These are phyloP conservation scores for Lutraria rhynchaena DNA, from an alignment of 1,140 invertebrate genomes.

Conservation along the genomic window DNA sequence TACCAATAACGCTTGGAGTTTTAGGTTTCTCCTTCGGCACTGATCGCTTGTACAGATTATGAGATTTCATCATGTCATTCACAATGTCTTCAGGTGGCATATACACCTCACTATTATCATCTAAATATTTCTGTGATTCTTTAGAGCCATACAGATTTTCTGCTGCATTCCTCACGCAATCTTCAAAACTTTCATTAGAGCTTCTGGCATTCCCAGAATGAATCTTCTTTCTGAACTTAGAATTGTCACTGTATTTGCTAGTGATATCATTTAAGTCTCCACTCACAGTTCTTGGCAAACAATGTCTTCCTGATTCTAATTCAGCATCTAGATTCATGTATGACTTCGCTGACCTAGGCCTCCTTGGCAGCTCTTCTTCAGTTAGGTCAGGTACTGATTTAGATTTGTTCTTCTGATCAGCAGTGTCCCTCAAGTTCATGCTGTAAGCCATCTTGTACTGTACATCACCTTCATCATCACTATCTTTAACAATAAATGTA, in stretches of 20 bases:
- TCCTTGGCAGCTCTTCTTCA: conserved; percentile 43
- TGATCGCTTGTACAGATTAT: conserved; percentile 60
- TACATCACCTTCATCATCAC: conserved; percentile 66
- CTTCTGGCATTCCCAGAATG: neutral
- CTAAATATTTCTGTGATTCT: no score
- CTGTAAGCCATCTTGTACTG: neutral
- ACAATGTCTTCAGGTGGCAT: conserved; percentile 69
- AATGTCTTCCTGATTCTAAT: conserved; percentile 8
- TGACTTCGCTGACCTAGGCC: conserved; percentile 71
- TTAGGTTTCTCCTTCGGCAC: conserved; percentile 43
- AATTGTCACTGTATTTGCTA: conserved; percentile 59
- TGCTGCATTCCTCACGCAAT: neutral
- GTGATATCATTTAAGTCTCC: conserved; percentile 66
- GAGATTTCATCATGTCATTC: conserved; percentile 64
- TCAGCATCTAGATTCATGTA: conserved; percentile 51
- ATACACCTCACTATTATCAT: conserved; percentile 62
- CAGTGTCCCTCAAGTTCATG: neutral
- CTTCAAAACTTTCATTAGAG: neutral
- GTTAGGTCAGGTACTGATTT: conserved; percentile 71
- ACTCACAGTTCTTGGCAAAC: conserved; percentile 60
- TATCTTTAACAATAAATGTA: conserved; percentile 77
- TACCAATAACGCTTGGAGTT: conserved; percentile 63
- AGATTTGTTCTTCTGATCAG: conserved; percentile 38
- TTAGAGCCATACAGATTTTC: no score
- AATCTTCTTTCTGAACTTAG: conserved; percentile 36